Evolutionary conservation across 2,797 vertebrate genomes (phyloP).

Genomic region (Scomberomorus guttatus): DNA sequence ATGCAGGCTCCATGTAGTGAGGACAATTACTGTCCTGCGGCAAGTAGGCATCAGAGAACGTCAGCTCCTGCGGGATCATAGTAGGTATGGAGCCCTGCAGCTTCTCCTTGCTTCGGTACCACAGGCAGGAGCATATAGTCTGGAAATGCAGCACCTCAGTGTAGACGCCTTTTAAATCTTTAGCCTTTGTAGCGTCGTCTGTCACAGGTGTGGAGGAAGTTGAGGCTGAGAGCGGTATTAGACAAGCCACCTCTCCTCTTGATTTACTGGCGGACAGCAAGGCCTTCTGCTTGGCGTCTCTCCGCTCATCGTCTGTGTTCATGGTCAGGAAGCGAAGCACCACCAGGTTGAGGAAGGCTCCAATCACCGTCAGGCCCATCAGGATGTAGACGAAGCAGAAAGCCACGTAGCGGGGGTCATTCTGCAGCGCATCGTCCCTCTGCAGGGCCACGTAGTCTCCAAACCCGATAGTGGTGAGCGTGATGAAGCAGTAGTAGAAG

Average conservation of each 20-base stretch:
- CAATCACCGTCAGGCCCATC: slow-evolving; percentile 95
- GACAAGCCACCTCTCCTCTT: slow-evolving; percentile 70
- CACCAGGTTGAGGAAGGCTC: slow-evolving; percentile 97
- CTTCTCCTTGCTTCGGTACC: slow-evolving; percentile 96
- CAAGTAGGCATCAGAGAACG: slow-evolving; percentile 90
- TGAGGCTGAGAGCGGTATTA: slow-evolving; percentile 68
- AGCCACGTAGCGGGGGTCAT: slow-evolving; percentile 94
- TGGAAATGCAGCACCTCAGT: slow-evolving; percentile 97
- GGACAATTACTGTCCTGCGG: slow-evolving; percentile 87
- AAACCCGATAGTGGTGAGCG: slow-evolving; percentile 98
- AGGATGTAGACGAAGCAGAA: slow-evolving; percentile 99
- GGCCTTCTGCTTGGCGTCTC: slow-evolving; percentile 92
- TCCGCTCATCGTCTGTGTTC: slow-evolving; percentile 94
- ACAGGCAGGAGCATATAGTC: slow-evolving; percentile 97
- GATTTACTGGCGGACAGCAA: slow-evolving; percentile 83
- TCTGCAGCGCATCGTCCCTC: slow-evolving; percentile 95
- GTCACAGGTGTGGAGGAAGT: slow-evolving; percentile 64
- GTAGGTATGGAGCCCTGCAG: slow-evolving; percentile 90
- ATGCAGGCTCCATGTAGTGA: slow-evolving; percentile 85
- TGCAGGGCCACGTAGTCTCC: slow-evolving; percentile 99
- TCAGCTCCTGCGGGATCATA: slow-evolving; percentile 91
- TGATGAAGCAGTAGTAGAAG: slow-evolving; percentile 99
- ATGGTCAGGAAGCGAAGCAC: slow-evolving; percentile 98
- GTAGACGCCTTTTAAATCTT: slow-evolving; percentile 90
- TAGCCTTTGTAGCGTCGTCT: slow-evolving; percentile 35